A percentile compares a stretch with the other conserved stretches of the same genome.
These are phyloP conservation scores for Coptodon bakossiorum DNA, from an alignment of 2,113 vertebrate species.

Conservation along the genomic window DNA sequence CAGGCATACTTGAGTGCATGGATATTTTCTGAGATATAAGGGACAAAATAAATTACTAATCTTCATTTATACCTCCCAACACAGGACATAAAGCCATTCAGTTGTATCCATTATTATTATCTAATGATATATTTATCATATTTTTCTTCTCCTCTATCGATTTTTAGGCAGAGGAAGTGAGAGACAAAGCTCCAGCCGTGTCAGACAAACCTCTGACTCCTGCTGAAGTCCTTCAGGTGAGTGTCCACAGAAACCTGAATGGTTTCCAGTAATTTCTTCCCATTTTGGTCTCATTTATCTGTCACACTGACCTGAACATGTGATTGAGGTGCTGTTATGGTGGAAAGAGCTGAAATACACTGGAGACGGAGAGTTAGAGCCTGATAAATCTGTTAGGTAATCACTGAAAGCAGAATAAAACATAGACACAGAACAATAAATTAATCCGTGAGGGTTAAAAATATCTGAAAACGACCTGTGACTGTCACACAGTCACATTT, in stretches of 20 bases:
- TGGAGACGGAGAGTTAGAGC: neutral
- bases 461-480: neutral
- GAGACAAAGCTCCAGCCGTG: conserved; percentile 46
- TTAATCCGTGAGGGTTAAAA: neutral
- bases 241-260: neutral
- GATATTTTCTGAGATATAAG: neutral
- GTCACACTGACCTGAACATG: neutral
- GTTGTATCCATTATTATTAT: neutral
- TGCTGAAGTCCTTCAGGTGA: conserved; percentile 66
- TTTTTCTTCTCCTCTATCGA: neutral
- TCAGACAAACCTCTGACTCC: conserved; percentile 61
- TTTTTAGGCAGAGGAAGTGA: conserved; percentile 58
- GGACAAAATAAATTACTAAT: neutral
- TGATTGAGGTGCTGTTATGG: neutral
- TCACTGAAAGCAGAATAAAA: neutral
- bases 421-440: neutral
- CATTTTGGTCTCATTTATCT: neutral
- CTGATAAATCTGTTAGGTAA: neutral
- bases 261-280: conserved; percentile 9
- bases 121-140: neutral
- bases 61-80: neutral
- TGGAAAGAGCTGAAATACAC: neutral
- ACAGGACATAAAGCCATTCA: neutral
- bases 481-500: neutral
- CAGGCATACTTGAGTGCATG: neutral